phyloP scores from a whole-genome alignment of 2,888 invertebrate species.

The Cerceris ruficornis region DNA sequence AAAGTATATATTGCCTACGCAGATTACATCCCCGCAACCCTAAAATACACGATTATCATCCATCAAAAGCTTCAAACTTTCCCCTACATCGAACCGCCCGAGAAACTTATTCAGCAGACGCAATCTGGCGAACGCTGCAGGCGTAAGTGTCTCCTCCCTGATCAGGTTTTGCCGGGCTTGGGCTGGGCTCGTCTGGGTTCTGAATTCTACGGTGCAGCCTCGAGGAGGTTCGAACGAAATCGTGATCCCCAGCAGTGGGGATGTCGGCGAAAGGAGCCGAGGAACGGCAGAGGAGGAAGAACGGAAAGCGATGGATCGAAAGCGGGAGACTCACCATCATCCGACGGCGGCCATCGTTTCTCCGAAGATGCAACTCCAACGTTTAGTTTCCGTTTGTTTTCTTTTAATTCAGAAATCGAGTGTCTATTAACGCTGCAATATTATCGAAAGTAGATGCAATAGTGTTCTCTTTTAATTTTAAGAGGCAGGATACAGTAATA shows the following conservation, averaged over 20 bases:
- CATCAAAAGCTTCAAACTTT: too few relatives aligned
- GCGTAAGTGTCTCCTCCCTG: conserved; percentile 1
- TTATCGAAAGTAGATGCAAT: too few relatives aligned
- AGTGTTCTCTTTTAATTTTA: too few relatives aligned
- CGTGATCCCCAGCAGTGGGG: conserved; percentile 42
- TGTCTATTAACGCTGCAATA: too few relatives aligned
- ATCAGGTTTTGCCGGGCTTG: conserved; percentile 39
- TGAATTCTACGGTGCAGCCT: conserved; percentile 38
- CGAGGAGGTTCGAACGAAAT: conserved; percentile 56
- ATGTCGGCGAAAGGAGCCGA: conserved; percentile 44
- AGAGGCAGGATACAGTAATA: too few relatives aligned
- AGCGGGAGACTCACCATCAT: conserved; percentile 68
- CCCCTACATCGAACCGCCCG: too few relatives aligned
- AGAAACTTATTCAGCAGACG: background rate
- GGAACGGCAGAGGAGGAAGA: conserved; percentile 49
- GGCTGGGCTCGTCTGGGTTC: conserved; percentile 25
- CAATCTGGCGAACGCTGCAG: background rate
- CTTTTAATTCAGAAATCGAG: too few relatives aligned
- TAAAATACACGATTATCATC: too few relatives aligned
- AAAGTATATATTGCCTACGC: too few relatives aligned
- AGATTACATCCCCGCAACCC: too few relatives aligned
- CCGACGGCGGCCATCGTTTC: conserved; percentile 74
- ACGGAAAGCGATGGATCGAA: conserved; percentile 50
- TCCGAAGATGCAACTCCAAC: background rate
- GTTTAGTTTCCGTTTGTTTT: background rate